A percentile compares a stretch with the other conserved stretches of the same genome.
Evolutionary conservation across 1,140 invertebrate genomes (phyloP).

Genomic region (Drusus annulatus): DNA sequence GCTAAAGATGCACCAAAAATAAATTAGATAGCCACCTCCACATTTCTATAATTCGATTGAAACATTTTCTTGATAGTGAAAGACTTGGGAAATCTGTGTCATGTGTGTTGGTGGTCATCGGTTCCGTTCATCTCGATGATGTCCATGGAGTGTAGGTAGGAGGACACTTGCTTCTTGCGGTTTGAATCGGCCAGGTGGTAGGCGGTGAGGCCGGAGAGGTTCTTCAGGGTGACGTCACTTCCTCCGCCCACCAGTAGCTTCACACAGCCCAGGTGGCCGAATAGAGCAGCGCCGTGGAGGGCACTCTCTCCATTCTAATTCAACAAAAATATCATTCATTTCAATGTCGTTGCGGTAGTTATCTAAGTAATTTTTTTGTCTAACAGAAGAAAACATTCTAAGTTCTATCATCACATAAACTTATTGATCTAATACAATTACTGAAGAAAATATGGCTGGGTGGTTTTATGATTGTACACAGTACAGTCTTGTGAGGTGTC

Average conservation of each 20-base stretch:
- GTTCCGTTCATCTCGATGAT: conserved; percentile 52
- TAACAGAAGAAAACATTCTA: no score
- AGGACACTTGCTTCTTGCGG: conserved; percentile 72
- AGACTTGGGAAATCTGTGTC: conserved; percentile 43
- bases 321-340: not conserved
- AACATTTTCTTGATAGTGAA: conserved; percentile 33
- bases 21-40: conserved; percentile 38
- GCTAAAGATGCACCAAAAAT: not conserved
- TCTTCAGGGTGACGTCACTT: conserved; percentile 77
- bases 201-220: conserved; percentile 80
- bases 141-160: conserved; percentile 70
- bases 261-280: conserved; percentile 86
- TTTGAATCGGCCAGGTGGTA: conserved; percentile 76
- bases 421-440: no score
- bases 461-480: no score
- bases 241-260: conserved; percentile 83
- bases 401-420: no score
- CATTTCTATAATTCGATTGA: conserved; percentile 35
- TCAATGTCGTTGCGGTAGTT: no score
- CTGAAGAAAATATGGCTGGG: no score
- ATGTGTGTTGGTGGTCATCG: conserved; percentile 37
- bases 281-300: conserved; percentile 90
- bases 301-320: conserved; percentile 90
- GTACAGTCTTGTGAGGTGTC: no score
- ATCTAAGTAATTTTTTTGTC: no score